Evolutionary conservation across 2,797 vertebrate genomes (phyloP).

Genomic region (Pristis pectinata): DNA sequence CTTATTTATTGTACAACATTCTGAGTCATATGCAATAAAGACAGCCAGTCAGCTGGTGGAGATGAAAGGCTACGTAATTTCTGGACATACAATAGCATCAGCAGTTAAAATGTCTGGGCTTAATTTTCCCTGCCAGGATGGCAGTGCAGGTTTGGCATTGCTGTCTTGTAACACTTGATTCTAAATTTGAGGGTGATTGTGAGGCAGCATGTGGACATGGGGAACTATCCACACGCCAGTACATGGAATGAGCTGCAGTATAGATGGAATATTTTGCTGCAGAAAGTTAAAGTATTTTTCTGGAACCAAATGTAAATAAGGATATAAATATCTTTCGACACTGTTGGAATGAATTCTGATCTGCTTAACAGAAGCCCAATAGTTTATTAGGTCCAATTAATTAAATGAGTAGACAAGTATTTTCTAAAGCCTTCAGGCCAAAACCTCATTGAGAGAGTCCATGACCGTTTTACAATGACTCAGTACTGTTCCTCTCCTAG

Average conservation of each 20-base stretch:
- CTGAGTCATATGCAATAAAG: not conserved
- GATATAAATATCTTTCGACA: not conserved
- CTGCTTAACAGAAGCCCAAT: not conserved
- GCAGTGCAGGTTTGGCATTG: no score
- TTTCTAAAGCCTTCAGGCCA: not conserved
- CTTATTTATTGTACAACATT: not conserved
- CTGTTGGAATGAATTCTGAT: not conserved
- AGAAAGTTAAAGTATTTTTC: not conserved
- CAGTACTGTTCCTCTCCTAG: not conserved
- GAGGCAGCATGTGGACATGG: no score
- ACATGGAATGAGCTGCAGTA: not conserved
- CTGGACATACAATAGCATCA: no score
- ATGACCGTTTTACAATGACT: no score
- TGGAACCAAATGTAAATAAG: not conserved
- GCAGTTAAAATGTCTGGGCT: no score
- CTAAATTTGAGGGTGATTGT: no score
- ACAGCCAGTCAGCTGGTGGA: not conserved
- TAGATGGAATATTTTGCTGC: not conserved
- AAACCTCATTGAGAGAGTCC: not conserved
- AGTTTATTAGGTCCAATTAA: not conserved
- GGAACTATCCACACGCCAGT: no score
- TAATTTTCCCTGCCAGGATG: no score
- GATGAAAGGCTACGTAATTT: no score
- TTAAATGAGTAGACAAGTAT: not conserved
- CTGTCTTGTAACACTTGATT: no score